A percentile compares a stretch with the other conserved stretches of the same genome.
These are phyloP conservation scores for Hypotaenidia philippensis DNA, from an alignment of 2,797 vertebrate species.

Conservation along the genomic window DNA sequence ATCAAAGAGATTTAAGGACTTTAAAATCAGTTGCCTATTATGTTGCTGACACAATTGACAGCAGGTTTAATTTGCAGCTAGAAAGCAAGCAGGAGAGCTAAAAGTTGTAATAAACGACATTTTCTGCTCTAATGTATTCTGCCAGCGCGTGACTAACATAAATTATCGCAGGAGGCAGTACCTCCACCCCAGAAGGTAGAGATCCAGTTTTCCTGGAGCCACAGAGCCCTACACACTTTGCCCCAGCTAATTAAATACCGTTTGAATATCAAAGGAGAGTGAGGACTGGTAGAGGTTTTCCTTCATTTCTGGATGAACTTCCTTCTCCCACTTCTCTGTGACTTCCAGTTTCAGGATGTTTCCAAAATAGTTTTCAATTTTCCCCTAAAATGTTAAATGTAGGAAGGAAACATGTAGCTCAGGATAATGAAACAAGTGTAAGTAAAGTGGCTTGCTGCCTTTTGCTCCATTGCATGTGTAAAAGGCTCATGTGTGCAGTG, in stretches of 20 bases:
- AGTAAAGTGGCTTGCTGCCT: rapidly evolving
- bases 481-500: rapidly evolving
- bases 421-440: neutral
- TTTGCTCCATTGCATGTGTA: rapidly evolving
- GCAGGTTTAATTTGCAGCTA: slow-evolving; percentile 76
- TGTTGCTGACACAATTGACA: slow-evolving; percentile 73
- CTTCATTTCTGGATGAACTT: slow-evolving; percentile 60
- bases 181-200: slow-evolving; percentile 48
- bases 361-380: slow-evolving; percentile 75
- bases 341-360: slow-evolving; percentile 79
- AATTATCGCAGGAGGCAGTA: slow-evolving; percentile 36
- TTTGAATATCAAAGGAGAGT: slow-evolving; percentile 84
- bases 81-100: slow-evolving; percentile 59
- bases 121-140: slow-evolving; percentile 60
- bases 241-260: slow-evolving; percentile 78
- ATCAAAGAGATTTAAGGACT: slow-evolving; percentile 62
- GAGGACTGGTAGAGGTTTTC: slow-evolving; percentile 73
- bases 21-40: slow-evolving; percentile 72
- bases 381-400: slow-evolving; percentile 73
- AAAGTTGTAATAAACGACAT: slow-evolving; percentile 62
- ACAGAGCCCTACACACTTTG: neutral
- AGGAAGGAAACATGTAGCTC: slow-evolving; percentile 23
- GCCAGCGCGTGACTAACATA: slow-evolving; percentile 57
- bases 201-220: slow-evolving; percentile 28
- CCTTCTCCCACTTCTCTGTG: slow-evolving; percentile 77